Evolutionary conservation across 2,797 vertebrate species (phyloP).

Genomic region (Danio jaintianensis): DNA sequence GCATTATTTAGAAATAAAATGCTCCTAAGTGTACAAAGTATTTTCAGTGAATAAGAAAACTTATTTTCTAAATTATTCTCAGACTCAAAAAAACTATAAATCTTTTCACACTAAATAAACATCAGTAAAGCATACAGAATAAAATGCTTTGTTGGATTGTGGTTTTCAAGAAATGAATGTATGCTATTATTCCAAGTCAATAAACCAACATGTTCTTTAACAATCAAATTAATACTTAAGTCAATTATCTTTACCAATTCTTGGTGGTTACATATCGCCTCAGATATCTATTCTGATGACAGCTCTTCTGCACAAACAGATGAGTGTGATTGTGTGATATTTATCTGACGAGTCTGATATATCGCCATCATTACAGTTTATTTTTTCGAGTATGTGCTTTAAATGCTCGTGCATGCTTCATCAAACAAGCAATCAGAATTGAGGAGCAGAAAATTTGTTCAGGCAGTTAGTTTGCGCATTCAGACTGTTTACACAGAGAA

Average conservation of each 20-base stretch:
- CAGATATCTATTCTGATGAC: conserved; percentile 4
- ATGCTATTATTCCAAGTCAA: background rate
- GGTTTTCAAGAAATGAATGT: background rate
- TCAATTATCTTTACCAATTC: background rate
- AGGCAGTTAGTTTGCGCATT: conserved; percentile 20
- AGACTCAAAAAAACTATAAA: too few species aligned
- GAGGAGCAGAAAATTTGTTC: conserved; percentile 39
- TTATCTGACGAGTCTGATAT: conserved; percentile 22
- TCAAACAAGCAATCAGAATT: conserved; percentile 56
- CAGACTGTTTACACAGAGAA: conserved; percentile 37
- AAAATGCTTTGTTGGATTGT: background rate
- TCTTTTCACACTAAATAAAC: too few species aligned
- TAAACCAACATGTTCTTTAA: background rate
- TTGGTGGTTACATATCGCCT: background rate
- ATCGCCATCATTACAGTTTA: conserved; percentile 27
- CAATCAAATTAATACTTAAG: background rate
- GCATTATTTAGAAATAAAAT: too few species aligned
- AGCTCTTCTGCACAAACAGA: conserved; percentile 7
- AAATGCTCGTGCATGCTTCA: conserved; percentile 46
- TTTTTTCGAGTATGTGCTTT: conserved; percentile 21
- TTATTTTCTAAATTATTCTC: too few species aligned
- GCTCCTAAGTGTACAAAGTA: too few species aligned
- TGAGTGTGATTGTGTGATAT: conserved; percentile 12
- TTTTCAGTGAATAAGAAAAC: too few species aligned
- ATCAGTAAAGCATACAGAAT: too few species aligned